These are phyloP conservation scores for Psephotus haematonotus DNA, from an alignment of 2,113 vertebrate species.

Conservation along the genomic window DNA sequence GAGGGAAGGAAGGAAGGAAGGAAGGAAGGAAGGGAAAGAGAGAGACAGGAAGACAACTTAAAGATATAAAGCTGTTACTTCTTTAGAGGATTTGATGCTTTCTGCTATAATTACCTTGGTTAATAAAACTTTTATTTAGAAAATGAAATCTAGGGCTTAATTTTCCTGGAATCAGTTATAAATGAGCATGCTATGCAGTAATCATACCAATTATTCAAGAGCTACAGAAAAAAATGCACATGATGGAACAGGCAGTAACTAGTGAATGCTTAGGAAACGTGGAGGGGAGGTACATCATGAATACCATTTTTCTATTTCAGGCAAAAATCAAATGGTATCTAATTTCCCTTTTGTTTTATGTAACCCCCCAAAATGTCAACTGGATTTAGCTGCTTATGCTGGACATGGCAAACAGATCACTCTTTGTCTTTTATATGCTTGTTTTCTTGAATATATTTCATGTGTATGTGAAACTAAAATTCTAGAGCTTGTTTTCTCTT, in stretches of 20 bases:
- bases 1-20: not conserved
- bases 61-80: not conserved
- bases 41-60: not conserved
- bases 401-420: not conserved
- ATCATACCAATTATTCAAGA: not conserved
- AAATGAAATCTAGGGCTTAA: not conserved
- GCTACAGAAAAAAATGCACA: not conserved
- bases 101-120: not conserved
- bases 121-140: conserved; percentile 1
- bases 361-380: not conserved
- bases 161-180: not conserved
- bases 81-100: not conserved
- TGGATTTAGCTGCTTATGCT: not conserved
- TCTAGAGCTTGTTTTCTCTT: not conserved
- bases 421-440: not conserved
- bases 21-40: not conserved
- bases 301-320: not conserved
- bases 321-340: not conserved
- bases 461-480: not conserved
- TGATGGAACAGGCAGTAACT: not conserved
- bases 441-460: not conserved
- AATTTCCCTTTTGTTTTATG: not conserved
- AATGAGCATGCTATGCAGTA: not conserved
- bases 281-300: not conserved
- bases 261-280: not conserved